Conservation (phyloP, 2,113 vertebrate species). For the Tachuris rubrigastra region DNA sequence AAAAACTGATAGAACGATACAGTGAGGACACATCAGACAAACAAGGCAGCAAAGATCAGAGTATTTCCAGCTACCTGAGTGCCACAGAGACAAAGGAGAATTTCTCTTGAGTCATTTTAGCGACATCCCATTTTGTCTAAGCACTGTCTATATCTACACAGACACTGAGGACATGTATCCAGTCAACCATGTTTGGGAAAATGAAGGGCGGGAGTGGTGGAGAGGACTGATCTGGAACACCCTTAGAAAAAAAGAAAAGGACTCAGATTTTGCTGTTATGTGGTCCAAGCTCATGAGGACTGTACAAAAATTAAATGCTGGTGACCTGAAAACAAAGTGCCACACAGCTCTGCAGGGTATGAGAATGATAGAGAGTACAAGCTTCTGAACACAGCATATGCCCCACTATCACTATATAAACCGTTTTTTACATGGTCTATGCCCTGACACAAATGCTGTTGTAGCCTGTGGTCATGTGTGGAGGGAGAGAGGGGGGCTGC, state of each 20-base stretch:
- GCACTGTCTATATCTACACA: neutral
- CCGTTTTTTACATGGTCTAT: neutral
- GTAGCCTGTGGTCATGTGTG: neutral
- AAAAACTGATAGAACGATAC: neutral
- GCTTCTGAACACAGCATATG: neutral
- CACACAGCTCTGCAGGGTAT: neutral
- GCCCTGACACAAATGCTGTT: neutral
- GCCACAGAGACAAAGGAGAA: neutral
- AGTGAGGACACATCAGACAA: neutral
- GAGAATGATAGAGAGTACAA: neutral
- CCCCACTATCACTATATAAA: neutral
- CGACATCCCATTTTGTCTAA: neutral
- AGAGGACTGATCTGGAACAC: neutral
- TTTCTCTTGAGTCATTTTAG: neutral
- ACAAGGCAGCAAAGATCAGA: neutral
- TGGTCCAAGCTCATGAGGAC: neutral
- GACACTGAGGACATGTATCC: neutral
- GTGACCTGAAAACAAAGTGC: neutral
- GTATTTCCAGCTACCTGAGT: neutral
- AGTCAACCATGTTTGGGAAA: rapidly evolving
- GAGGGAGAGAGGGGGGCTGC: rapidly evolving
- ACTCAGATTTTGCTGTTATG: neutral
- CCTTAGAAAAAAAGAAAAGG: neutral
- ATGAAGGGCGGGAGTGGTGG: too few relatives aligned
- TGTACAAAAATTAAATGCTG: neutral